Conservation (phyloP, 2,797 vertebrate genomes). For the Spinibarbus caldwelli region DNA sequence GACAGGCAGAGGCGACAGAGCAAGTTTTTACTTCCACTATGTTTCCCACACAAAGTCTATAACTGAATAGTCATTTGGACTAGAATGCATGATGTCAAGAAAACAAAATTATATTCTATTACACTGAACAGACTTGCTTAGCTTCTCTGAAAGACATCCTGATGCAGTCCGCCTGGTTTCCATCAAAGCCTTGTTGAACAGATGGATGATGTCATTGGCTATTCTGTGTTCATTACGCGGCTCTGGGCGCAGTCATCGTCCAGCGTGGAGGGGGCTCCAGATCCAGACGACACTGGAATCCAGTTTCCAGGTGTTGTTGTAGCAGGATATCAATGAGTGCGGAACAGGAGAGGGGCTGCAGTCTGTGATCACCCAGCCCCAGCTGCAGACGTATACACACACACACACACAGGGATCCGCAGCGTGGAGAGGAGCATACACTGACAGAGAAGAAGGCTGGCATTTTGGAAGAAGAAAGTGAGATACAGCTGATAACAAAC, state of each 20-base stretch:
- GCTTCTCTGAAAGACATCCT: not conserved
- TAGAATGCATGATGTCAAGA: not conserved
- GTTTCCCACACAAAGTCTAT: not conserved
- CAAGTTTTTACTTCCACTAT: not conserved
- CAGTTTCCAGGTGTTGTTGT: constrained; percentile 52
- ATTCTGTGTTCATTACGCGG: constrained; percentile 9
- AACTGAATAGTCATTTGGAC: not conserved
- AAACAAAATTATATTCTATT: constrained; percentile 26
- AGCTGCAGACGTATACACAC: constrained; percentile 10
- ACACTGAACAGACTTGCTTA: constrained; percentile 19
- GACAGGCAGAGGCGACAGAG: not conserved
- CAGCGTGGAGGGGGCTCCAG: constrained; percentile 62
- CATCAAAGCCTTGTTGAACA: constrained; percentile 17
- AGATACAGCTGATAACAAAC: not conserved
- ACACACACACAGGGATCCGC: not conserved
- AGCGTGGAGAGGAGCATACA: constrained; percentile 13
- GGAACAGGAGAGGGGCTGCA: constrained; percentile 35
- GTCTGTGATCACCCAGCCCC: constrained; percentile 34
- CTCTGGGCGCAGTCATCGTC: not conserved
- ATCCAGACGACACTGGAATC: constrained; percentile 65
- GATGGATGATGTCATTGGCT: constrained; percentile 35
- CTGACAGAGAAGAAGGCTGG: not conserved
- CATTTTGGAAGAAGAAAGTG: constrained; percentile 1
- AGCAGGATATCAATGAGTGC: constrained; percentile 61
- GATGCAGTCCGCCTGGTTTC: constrained; percentile 5